Evolutionary conservation across 92 coral and sea anemone genomes (phyloP).

Genomic region (Paramuricea clavata): DNA sequence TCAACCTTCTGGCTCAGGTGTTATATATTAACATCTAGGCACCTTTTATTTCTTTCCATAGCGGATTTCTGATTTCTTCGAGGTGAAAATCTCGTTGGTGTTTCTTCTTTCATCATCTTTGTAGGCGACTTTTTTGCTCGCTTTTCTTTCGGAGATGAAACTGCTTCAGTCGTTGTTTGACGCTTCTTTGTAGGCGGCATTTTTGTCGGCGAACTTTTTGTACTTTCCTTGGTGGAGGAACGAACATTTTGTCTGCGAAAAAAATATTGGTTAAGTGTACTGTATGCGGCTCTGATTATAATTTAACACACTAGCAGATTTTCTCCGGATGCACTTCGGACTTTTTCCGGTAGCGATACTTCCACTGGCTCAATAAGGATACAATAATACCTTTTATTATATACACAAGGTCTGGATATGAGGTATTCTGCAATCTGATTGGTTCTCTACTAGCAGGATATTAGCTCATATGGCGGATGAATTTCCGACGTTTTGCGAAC

Average conservation of each 20-base stretch:
- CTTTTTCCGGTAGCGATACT: no score
- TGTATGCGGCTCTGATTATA: no score
- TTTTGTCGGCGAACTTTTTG: background rate
- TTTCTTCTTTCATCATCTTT: slow-evolving; percentile 9
- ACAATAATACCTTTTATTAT: no score
- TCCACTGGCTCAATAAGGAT: no score
- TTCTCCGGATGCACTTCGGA: no score
- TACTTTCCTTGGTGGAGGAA: background rate
- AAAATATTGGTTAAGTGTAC: background rate
- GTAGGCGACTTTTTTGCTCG: slow-evolving; percentile 6
- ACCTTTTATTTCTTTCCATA: slow-evolving; percentile 5
- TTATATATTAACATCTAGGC: background rate
- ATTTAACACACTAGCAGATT: no score
- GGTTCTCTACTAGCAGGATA: no score
- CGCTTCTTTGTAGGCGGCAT: background rate
- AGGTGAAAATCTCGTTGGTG: slow-evolving; percentile 38
- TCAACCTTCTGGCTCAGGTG: no score
- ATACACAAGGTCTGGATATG: no score
- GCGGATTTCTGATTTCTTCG: background rate
- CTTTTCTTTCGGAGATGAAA: slow-evolving; percentile 1
- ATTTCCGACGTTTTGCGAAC: no score
- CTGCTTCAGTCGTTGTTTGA: background rate
- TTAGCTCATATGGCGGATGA: no score
- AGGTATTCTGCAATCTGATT: no score
- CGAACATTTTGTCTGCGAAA: background rate